Evolutionary conservation across 2,113 vertebrate species (phyloP), one percentile per base, ranked within the genome.

Genomic region (Beaufortia kweichowensis): DNA sequence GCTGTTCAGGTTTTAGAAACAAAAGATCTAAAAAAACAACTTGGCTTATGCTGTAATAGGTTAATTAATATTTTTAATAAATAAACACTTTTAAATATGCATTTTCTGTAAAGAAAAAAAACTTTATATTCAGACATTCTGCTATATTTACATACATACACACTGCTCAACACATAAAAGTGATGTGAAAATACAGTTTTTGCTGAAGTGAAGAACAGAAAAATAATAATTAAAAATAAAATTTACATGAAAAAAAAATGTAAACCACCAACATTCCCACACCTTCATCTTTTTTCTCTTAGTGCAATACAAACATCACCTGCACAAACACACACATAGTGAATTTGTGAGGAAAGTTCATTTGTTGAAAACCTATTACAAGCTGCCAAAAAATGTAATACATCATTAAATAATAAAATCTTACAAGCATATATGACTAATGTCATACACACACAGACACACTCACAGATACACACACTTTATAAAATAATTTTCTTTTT

Each of bases 291-390:
- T 8, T 14, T 39, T 39, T 29, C 50, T 21, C 12, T 71, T 53
- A 71, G 29, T 71, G 3, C 14, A 0, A 28, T n/a, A 46, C 41
- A 72, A 57, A 14, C 5, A 1, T 59, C 15, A 41, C 53, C 23
- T 10, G 24, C 31, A 35, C 21, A 69, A 57, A 39, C 6, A 56
- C 8, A 41, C 29, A 55, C 14, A 46, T 29, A 23, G 26, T 9
- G 19, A 19, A 56, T 73, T 72, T 43, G 9, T 56, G 31, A 71
- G 39, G 19, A 55, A 60, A 41, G 9, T 61, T 41, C 1, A 79
- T 65, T 65, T 65, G 41, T 79, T 31, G 11, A 79, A 72, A 78
- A 55, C 31, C 59, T 41, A 71, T 71, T 43, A 71, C 46, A 43
- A 53, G 56, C 59, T 78, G 33, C 28, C 48, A 41, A 55, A 72